phyloP scores from a whole-genome alignment of 2,888 invertebrate genomes.

The Lordiphosa andalusiaca region DNA sequence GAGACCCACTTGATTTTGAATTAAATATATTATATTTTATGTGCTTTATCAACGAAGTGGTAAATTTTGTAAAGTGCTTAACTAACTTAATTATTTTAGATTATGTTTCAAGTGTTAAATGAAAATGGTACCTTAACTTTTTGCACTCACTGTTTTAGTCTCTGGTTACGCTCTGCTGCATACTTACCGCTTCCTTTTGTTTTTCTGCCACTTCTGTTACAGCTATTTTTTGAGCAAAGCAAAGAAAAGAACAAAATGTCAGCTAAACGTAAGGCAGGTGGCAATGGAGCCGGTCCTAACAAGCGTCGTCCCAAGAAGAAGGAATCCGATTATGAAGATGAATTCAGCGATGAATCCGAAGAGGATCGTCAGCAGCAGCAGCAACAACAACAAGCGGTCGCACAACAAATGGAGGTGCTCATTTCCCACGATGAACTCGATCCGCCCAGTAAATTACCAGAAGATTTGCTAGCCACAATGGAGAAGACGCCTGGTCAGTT shows the following conservation, averaged over 20 bases:
- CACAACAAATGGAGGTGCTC: slow-evolving; percentile 77
- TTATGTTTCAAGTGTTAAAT: too few species aligned
- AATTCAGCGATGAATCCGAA: slow-evolving; percentile 78
- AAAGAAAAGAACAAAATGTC: slow-evolving; percentile 69
- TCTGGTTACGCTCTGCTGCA: slow-evolving; percentile 52
- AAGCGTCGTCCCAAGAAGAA: slow-evolving; percentile 80
- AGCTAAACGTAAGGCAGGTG: slow-evolving; percentile 79
- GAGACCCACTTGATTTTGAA: slow-evolving; percentile 2
- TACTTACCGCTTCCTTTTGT: slow-evolving; percentile 34
- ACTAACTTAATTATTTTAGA: too few species aligned
- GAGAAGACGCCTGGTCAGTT: slow-evolving; percentile 87
- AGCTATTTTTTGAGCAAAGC: slow-evolving; percentile 42
- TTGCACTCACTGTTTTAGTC: slow-evolving; percentile 11
- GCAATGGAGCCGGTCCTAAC: slow-evolving; percentile 75
- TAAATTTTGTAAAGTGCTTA: not conserved
- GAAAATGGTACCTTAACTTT: too few species aligned
- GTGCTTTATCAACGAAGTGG: not conserved
- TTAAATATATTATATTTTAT: not conserved
- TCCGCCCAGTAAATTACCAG: slow-evolving; percentile 84
- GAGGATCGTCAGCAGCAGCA: slow-evolving; percentile 60
- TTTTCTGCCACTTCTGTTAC: slow-evolving; percentile 37
- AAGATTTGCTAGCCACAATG: slow-evolving; percentile 84
- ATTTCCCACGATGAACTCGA: slow-evolving; percentile 82
- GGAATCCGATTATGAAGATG: slow-evolving; percentile 80
- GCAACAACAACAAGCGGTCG: slow-evolving; percentile 44